phyloP scores from a whole-genome alignment of 2,113 vertebrate genomes.

The Vicugna pacos region DNA sequence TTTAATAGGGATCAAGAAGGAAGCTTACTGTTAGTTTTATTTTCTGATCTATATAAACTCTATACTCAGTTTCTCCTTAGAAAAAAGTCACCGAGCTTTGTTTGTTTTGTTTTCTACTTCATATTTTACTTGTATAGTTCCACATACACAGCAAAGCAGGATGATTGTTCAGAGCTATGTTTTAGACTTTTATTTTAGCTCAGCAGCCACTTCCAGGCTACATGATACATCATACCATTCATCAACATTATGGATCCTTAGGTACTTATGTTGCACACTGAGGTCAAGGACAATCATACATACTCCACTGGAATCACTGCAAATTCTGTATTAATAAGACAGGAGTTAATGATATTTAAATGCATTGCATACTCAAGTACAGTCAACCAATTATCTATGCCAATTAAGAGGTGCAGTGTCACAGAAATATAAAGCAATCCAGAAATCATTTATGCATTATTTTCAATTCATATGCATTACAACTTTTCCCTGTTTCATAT shows the following conservation, averaged over 20 bases:
- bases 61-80: neutral
- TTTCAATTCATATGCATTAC: conserved; percentile 57
- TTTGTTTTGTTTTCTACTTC: neutral
- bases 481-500: conserved; percentile 57
- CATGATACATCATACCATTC: neutral
- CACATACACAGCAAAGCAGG: neutral
- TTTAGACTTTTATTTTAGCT: conserved; percentile 3
- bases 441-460: conserved; percentile 43
- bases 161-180: neutral
- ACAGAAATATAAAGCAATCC: conserved; percentile 45
- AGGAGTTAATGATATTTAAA: conserved; percentile 64
- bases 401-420: conserved; percentile 41
- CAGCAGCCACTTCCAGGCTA: neutral
- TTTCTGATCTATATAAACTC: neutral
- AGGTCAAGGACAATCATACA: neutral
- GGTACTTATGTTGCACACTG: neutral
- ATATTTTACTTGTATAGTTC: neutral
- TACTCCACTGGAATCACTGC: neutral
- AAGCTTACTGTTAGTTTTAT: neutral
- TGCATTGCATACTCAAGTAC: conserved; percentile 41
- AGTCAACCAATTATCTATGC: conserved; percentile 55
- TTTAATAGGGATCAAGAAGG: neutral
- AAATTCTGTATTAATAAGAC: neutral
- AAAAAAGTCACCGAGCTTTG: neutral
- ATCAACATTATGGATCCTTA: neutral